phyloP scores from a whole-genome alignment of 64 coral and sea anemone genomes.

The Orbicella faveolata region DNA sequence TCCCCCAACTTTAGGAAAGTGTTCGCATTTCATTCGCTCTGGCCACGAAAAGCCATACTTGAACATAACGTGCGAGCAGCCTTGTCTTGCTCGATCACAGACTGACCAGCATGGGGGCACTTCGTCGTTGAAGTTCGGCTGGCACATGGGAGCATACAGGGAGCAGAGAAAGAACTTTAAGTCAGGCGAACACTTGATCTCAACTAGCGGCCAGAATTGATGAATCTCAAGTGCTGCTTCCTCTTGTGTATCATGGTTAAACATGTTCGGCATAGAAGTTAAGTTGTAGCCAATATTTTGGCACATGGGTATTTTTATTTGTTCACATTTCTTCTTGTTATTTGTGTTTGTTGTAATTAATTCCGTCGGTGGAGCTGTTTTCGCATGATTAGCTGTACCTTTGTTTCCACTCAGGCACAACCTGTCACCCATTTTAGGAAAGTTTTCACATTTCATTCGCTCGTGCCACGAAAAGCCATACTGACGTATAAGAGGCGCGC shows the following conservation, averaged over 20 bases:
- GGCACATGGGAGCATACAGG: slow-evolving; percentile 50
- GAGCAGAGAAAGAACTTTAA: slow-evolving; percentile 56
- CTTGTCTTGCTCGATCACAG: slow-evolving; percentile 47
- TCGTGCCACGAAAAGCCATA: slow-evolving; percentile 34
- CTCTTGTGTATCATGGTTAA: slow-evolving; percentile 35
- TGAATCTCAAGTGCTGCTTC: slow-evolving; percentile 62
- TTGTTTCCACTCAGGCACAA: not conserved
- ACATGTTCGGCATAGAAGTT: slow-evolving; percentile 67
- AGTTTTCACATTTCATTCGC: slow-evolving; percentile 29
- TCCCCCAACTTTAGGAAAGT: slow-evolving; percentile 1
- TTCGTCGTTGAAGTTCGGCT: not conserved
- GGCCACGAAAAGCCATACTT: slow-evolving; percentile 30
- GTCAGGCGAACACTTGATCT: slow-evolving; percentile 67
- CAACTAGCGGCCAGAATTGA: slow-evolving; percentile 70
- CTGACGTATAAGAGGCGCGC: not conserved
- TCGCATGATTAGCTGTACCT: not conserved
- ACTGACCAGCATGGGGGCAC: slow-evolving; percentile 51
- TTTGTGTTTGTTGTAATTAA: not conserved
- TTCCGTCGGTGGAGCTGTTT: not conserved
- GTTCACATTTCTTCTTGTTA: slow-evolving; percentile 2
- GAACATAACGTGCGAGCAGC: slow-evolving; percentile 16
- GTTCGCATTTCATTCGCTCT: slow-evolving; percentile 21
- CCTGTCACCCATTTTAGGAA: slow-evolving; percentile 10
- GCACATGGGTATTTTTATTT: slow-evolving; percentile 40
- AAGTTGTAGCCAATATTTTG: slow-evolving; percentile 41